Conservation (phyloP, 2,113 vertebrate genomes). For the Alligator sinensis region DNA sequence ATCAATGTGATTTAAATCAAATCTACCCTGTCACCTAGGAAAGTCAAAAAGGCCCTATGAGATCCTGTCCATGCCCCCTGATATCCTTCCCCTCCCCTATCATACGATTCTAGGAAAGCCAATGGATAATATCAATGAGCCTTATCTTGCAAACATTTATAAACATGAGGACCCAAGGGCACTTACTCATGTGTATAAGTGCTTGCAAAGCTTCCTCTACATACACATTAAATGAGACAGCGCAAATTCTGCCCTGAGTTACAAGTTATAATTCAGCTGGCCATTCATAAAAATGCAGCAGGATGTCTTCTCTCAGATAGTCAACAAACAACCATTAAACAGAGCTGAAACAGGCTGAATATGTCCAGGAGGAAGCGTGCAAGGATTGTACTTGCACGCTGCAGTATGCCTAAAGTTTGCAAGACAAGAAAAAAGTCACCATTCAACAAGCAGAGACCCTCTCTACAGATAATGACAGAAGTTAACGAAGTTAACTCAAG, state of each 20-base stretch:
- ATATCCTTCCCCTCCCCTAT: neutral
- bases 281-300: neutral
- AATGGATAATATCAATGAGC: neutral
- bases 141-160: fast-evolving
- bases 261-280: fast-evolving
- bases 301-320: neutral
- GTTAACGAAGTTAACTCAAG: neutral
- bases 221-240: neutral
- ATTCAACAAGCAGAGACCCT: neutral
- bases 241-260: neutral
- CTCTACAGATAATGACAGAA: neutral
- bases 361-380: neutral
- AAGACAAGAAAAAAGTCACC: neutral
- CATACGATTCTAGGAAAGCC: neutral
- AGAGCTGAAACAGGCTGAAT: neutral
- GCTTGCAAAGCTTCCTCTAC: fast-evolving
- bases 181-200: fast-evolving
- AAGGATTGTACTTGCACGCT: too few species aligned
- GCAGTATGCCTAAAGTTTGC: neutral
- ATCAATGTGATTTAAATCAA: too few species aligned
- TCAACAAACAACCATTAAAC: neutral
- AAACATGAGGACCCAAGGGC: fast-evolving
- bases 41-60: too few species aligned
- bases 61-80: neutral
- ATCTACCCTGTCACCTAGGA: too few species aligned